A percentile compares a stretch with the other conserved stretches of the same genome.
phyloP scores from a whole-genome alignment of 1,140 invertebrate species.

The Euglossa dilemma region DNA sequence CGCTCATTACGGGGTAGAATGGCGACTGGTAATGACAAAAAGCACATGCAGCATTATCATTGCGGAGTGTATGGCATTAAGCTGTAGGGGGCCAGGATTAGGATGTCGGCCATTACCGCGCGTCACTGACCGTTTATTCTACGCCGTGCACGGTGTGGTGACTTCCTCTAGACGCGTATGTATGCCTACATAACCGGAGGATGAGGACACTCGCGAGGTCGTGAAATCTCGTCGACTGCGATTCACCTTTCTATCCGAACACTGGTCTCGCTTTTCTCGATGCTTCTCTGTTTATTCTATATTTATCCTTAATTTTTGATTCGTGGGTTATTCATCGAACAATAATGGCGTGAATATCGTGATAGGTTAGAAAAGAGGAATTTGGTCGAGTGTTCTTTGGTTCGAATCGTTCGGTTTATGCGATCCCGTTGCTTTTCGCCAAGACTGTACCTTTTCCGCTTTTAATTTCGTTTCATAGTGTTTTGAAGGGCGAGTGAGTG shows the following conservation, averaged over 20 bases:
- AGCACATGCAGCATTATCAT: slow-evolving; percentile 81
- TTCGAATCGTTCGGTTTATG: too few relatives aligned
- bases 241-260: slow-evolving; percentile 55
- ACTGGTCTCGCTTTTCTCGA: neutral
- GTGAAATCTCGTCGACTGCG: slow-evolving; percentile 49
- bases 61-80: slow-evolving; percentile 78
- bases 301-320: too few relatives aligned
- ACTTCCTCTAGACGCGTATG: slow-evolving; percentile 80
- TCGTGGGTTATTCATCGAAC: neutral
- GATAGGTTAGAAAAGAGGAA: too few relatives aligned
- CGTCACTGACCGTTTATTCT: slow-evolving; percentile 83
- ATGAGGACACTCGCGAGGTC: slow-evolving; percentile 76
- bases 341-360: neutral
- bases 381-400: too few relatives aligned
- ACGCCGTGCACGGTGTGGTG: slow-evolving; percentile 74
- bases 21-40: slow-evolving; percentile 80
- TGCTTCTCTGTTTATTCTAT: too few relatives aligned
- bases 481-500: too few relatives aligned
- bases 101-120: slow-evolving; percentile 83
- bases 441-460: too few relatives aligned
- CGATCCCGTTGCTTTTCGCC: too few relatives aligned
- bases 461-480: too few relatives aligned
- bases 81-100: slow-evolving; percentile 82
- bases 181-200: slow-evolving; percentile 75
- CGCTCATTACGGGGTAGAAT: slow-evolving; percentile 72